Evolutionary conservation across 2,888 invertebrate genomes (phyloP).

Genomic region (Pammene fasciana): DNA sequence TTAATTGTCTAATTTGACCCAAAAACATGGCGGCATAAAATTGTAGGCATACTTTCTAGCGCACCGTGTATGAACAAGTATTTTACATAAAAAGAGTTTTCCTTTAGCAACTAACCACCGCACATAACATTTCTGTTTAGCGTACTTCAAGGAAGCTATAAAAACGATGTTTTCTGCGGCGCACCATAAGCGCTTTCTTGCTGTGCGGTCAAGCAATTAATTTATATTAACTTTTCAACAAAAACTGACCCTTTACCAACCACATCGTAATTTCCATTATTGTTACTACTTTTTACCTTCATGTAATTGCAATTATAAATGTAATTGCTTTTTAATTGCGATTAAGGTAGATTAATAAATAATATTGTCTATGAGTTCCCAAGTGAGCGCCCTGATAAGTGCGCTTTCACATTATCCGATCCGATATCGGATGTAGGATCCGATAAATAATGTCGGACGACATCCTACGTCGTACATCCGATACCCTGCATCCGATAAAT

Average conservation of each 20-base stretch:
- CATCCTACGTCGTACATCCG: too few species aligned
- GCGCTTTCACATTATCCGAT: too few species aligned
- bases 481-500: too few species aligned
- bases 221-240: conserved; percentile 23
- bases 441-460: too few species aligned
- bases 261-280: conserved; percentile 17
- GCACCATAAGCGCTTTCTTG: conserved; percentile 12
- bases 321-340: conserved; percentile 30
- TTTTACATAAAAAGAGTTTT: background rate
- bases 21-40: too few species aligned
- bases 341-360: conserved; percentile 16
- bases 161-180: conserved; percentile 27
- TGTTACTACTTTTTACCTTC: conserved; percentile 19
- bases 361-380: conserved; percentile 1
- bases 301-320: conserved; percentile 29
- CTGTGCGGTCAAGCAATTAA: conserved; percentile 37
- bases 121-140: conserved; percentile 19
- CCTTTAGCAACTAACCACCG: background rate
- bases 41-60: too few species aligned
- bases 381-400: background rate
- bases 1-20: too few species aligned
- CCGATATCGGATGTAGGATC: too few species aligned
- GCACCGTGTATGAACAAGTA: too few species aligned
- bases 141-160: conserved; percentile 33
- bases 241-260: conserved; percentile 21